Base-by-base conservation (phyloP, 2,888 invertebrate species). In the Sialis lutaria region DNA sequence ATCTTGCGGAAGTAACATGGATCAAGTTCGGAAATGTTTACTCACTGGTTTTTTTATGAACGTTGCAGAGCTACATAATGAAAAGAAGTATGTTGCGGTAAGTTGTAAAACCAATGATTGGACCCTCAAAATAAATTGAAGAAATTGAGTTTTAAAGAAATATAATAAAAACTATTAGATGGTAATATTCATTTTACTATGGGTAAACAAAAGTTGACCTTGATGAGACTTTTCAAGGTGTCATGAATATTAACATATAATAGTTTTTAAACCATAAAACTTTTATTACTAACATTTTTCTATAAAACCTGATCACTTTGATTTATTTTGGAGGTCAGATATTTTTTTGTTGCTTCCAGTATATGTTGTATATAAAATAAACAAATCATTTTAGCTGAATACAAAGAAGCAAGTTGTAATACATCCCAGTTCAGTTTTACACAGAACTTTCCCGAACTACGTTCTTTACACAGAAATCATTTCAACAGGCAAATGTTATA, bases 381-480 rank as follows among this genome's bases (percentile, higher is more conserved):
- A 22, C 22, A 22, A 22, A 22, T 35, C 8, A 49, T 63, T 67
- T 13, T 60, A 80, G 78, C 55, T 79, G 50, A 68, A 69, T 43
- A 72, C 73, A 47, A 68, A 77, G 53, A 76, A 80, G 67, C 73
- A 73, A 40, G 88, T 89, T 7, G 67, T 73, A 50, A 80, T 93
- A 55, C 93, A 93, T 69, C 93, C 93, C 0, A 82, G 84, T 35
- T 84, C 87, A 43, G 75, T 77, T 32, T 67, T 93, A 43, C 79
- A 84, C 49, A 73, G 77, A 42, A 70, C 75, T 49, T 79, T 82
- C 48, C 81, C 88, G 6, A 75, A 76, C 13, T 75, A 80, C 50
- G 73, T 95, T 0, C 59, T 89, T 45, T 95, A 83, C 65, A 81
- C 84, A 0, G 93, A 95, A 68, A 73, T 95, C 42, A 77, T 92